Evolutionary conservation across 2,888 invertebrate genomes (phyloP).

Genomic region (Synergus umbraculus): DNA sequence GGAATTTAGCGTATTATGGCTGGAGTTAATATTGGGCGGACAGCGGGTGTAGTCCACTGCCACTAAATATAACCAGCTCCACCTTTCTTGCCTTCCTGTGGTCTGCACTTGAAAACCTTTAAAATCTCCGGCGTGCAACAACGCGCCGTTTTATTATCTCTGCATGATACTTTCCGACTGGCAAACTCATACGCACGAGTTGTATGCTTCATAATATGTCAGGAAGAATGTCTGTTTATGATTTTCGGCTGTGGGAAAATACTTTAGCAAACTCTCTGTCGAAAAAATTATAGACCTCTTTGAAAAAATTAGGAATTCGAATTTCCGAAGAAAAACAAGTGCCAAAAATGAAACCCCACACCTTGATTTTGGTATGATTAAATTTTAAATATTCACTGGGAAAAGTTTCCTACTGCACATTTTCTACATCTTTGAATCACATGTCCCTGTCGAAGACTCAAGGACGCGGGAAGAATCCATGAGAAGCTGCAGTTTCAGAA

Average conservation of each 20-base stretch:
- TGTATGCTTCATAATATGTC: constrained; percentile 28
- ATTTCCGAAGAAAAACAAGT: background rate
- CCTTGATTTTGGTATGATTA: background rate
- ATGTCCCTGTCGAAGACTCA: background rate
- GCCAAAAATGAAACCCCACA: background rate
- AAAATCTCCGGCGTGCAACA: constrained; percentile 52
- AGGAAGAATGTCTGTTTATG: constrained; percentile 32
- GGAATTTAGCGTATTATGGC: constrained; percentile 73
- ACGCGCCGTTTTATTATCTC: constrained; percentile 56
- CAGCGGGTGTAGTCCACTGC: constrained; percentile 68
- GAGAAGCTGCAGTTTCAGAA: constrained; percentile 22
- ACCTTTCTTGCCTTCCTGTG: constrained; percentile 52
- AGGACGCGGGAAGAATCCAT: constrained; percentile 9
- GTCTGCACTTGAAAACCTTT: constrained; percentile 51
- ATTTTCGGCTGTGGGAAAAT: constrained; percentile 35
- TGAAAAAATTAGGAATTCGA: background rate
- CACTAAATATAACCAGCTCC: constrained; percentile 66
- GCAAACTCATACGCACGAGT: constrained; percentile 11
- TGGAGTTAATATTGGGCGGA: constrained; percentile 74
- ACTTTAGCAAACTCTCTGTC: background rate
- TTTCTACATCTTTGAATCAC: background rate
- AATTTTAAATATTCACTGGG: background rate
- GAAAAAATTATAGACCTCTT: background rate
- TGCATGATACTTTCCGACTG: constrained; percentile 16
- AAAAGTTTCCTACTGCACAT: background rate